These are phyloP conservation scores for Papilio demoleus DNA, from an alignment of 2,888 invertebrate species.

Conservation along the genomic window DNA sequence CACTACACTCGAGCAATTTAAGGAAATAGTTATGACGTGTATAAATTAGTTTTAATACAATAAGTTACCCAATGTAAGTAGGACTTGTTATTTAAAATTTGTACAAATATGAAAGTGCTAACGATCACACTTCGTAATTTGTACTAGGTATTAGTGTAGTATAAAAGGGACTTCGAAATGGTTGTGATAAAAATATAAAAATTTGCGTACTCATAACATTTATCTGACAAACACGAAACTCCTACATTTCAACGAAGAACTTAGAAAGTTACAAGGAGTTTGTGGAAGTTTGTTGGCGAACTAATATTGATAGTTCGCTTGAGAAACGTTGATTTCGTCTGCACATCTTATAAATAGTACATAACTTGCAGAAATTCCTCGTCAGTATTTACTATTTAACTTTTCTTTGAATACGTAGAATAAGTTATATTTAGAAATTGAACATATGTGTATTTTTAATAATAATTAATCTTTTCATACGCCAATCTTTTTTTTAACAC, in stretches of 20 bases:
- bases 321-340: slow-evolving; percentile 27
- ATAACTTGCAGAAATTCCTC: not conserved
- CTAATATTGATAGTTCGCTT: slow-evolving; percentile 38
- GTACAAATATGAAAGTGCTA: too few relatives aligned
- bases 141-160: too few relatives aligned
- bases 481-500: too few relatives aligned
- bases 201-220: not conserved
- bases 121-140: too few relatives aligned
- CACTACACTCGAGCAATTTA: not conserved
- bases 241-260: slow-evolving; percentile 14
- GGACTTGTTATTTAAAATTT: not conserved
- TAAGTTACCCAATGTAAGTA: not conserved
- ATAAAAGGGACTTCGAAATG: too few relatives aligned
- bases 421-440: not conserved
- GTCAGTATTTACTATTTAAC: not conserved
- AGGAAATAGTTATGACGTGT: not conserved
- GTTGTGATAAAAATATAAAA: slow-evolving; percentile 6
- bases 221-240: slow-evolving; percentile 22
- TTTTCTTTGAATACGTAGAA: not conserved
- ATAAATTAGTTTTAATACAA: not conserved
- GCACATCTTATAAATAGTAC: slow-evolving; percentile 8
- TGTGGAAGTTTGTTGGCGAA: slow-evolving; percentile 27
- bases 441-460: too few relatives aligned
- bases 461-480: too few relatives aligned
- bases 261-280: slow-evolving; percentile 23